Evolutionary conservation across 2,113 vertebrate genomes (phyloP), one percentile per base, ranked within the genome.

Genomic region (Epinephelus moara): DNA sequence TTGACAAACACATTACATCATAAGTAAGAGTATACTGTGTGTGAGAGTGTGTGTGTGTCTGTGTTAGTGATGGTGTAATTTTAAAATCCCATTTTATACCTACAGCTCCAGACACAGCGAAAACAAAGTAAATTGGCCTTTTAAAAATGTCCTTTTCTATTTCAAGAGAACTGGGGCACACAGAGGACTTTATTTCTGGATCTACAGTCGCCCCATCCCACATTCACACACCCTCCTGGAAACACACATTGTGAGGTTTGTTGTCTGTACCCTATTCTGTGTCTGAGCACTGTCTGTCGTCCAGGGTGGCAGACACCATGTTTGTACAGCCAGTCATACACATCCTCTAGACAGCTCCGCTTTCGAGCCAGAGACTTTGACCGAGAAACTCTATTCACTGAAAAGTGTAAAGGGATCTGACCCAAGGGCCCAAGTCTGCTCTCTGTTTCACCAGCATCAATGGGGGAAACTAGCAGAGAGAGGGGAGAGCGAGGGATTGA

Each of bases 291-390:
- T 75, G 87, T 90, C 79, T 87, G 81, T 82, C 47, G 25, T 87
- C 68, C 91, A 81, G 73, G 78, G 79, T 86, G 89, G 87, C 84
- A 87, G 90, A 82, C 82, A 30, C 47, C 25, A 8, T 92, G 83
- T 94, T 93, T 93, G 83, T 67, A 80, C 90, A 93, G 92, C 72
- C 86, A 90, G 79, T 89, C 88, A 82, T 90, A 82, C 89, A 92
- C 88, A 86, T 93, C 92, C 89, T 93, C 84, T 47, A 73, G 79
- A 86, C 86, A 78, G 81, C 79, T 92, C 89, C 30, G 14, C 75
- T 92, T 92, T 88, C 82, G 66, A 73, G 75, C 85, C 66, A 18
- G 62, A 12, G 15, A 83, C 60, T 89, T 84, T 86, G 86, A 85
- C 78, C 33, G 23, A 78, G 89, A 86, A 82, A 86, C 52, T 82